phyloP scores from a whole-genome alignment of 2,797 vertebrate species.

The Darevskia mixta region DNA sequence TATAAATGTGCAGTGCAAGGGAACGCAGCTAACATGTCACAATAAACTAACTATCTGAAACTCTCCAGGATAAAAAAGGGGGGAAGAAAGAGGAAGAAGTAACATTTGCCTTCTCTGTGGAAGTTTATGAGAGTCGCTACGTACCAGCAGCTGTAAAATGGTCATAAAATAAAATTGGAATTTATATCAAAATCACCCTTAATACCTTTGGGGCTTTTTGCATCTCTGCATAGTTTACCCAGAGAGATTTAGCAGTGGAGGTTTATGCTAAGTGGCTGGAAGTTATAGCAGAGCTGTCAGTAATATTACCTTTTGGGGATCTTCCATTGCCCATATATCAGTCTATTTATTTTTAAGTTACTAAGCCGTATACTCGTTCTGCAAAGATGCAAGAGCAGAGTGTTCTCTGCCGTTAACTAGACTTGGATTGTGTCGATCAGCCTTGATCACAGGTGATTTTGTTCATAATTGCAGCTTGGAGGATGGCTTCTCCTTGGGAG shows the following conservation, averaged over 20 bases:
- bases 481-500: background rate
- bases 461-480: background rate
- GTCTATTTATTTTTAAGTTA: constrained; percentile 72
- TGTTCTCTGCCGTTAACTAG: constrained; percentile 46
- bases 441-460: constrained; percentile 44
- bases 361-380: constrained; percentile 34
- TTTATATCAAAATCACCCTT: constrained; percentile 75
- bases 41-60: constrained; percentile 75
- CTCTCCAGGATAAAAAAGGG: constrained; percentile 36
- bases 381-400: constrained; percentile 55
- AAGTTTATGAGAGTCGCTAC: constrained; percentile 66
- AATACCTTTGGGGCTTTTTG: constrained; percentile 72
- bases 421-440: constrained; percentile 42
- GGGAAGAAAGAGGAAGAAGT: constrained; percentile 2
- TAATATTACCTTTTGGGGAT: constrained; percentile 43
- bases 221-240: constrained; percentile 72
- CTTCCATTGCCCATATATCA: constrained; percentile 65
- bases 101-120: constrained; percentile 68
- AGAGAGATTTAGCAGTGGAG: constrained; percentile 67
- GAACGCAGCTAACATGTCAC: constrained; percentile 71
- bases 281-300: constrained; percentile 71
- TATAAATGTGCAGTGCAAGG: constrained; percentile 52
- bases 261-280: constrained; percentile 67
- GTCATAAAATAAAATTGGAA: constrained; percentile 77
- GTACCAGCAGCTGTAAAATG: constrained; percentile 72